Evolutionary conservation across 2,113 vertebrate species (phyloP).

Genomic region (Amazona vittata): DNA sequence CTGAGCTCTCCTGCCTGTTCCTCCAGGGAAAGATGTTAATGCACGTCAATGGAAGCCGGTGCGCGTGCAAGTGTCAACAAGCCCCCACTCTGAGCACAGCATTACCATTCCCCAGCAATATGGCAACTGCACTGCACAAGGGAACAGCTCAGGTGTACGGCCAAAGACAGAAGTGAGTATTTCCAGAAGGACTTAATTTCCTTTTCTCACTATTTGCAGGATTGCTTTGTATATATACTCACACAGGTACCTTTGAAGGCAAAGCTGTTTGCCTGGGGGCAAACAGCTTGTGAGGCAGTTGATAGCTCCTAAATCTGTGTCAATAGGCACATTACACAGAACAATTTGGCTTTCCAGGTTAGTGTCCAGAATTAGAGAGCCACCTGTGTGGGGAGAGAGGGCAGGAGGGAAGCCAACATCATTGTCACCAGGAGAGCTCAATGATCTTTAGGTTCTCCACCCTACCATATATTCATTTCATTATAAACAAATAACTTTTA

Average conservation of each 20-base stretch:
- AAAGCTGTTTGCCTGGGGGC: background rate
- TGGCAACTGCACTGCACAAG: background rate
- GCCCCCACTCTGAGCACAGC: background rate
- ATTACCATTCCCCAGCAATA: rapidly evolving
- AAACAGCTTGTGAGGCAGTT: rapidly evolving
- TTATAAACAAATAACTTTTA: background rate
- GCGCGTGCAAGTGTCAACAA: rapidly evolving
- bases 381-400: background rate
- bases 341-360: background rate
- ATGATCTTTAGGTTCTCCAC: background rate
- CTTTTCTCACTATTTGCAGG: rapidly evolving
- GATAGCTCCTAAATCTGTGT: background rate
- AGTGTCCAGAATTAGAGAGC: background rate
- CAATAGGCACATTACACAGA: background rate
- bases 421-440: background rate
- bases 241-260: background rate
- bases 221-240: background rate
- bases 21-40: background rate
- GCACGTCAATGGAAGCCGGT: rapidly evolving
- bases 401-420: background rate
- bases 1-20: background rate
- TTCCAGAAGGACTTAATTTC: background rate
- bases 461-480: background rate
- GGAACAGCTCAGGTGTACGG: background rate
- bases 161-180: background rate